phyloP scores from a whole-genome alignment of 2,888 invertebrate genomes.

The Tenthredo amoena region DNA sequence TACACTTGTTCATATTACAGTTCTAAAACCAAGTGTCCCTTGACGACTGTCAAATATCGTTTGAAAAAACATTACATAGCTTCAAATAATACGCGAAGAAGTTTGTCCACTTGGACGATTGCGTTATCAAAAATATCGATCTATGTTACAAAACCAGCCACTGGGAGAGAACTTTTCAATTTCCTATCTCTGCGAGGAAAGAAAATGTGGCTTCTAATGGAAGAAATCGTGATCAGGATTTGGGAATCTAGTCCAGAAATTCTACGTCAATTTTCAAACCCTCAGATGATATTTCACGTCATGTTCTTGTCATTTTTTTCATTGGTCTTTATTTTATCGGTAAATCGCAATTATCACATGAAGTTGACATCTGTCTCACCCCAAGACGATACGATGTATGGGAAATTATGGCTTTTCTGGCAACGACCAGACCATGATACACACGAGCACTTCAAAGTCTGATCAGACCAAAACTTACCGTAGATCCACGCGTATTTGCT shows the following conservation, averaged over 20 bases:
- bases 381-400: background rate
- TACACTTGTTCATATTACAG: background rate
- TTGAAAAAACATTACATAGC: background rate
- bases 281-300: background rate
- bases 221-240: background rate
- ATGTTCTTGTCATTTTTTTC: background rate
- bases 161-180: too few relatives aligned
- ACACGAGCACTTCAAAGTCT: background rate
- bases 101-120: background rate
- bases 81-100: background rate
- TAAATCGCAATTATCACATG: background rate
- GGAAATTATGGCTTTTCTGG: background rate
- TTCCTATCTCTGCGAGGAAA: background rate
- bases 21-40: background rate
- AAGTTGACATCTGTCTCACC: background rate
- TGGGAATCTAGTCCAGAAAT: background rate
- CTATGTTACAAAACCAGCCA: background rate
- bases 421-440: background rate
- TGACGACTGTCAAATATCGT: background rate
- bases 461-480: slow-evolving; percentile 1
- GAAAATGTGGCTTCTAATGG: background rate
- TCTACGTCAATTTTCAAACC: background rate
- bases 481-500: background rate
- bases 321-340: background rate
- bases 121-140: background rate